Percentiles rank a stretch among this genome's conserved stretches.
Evolutionary conservation across 2,888 invertebrate genomes (phyloP).

Genomic region (Mesorhabditis belari): DNA sequence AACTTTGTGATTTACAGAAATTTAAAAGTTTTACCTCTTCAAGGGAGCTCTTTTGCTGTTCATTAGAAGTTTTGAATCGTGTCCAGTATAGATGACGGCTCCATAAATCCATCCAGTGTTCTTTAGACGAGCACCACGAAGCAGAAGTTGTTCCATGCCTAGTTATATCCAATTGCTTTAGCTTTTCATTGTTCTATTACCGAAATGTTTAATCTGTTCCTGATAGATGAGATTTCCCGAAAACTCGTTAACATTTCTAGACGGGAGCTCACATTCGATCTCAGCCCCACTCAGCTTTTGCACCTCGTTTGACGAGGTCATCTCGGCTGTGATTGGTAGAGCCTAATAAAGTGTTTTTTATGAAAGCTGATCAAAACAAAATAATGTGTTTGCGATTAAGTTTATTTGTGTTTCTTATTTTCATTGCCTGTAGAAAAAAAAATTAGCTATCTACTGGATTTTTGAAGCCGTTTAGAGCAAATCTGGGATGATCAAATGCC

Average conservation of each 20-base stretch:
- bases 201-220: conserved; percentile 29
- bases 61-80: conserved; percentile 94
- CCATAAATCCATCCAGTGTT: conserved; percentile 94
- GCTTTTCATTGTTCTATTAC: conserved; percentile 6
- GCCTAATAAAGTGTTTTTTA: conserved; percentile 59
- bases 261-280: conserved; percentile 90
- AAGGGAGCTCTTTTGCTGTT: conserved; percentile 79
- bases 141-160: conserved; percentile 79
- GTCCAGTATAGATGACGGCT: conserved; percentile 89
- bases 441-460: background rate
- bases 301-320: conserved; percentile 70
- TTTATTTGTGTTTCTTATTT: no score
- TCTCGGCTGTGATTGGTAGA: conserved; percentile 68
- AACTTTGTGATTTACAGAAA: conserved; percentile 61
- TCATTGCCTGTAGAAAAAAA: background rate
- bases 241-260: conserved; percentile 91
- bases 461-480: no score
- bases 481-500: background rate
- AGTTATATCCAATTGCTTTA: conserved; percentile 21
- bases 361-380: background rate
- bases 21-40: conserved; percentile 65
- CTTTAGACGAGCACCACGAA: conserved; percentile 87
- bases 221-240: conserved; percentile 64
- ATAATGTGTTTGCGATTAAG: no score
- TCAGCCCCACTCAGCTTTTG: conserved; percentile 67